These are phyloP conservation scores for Flabesymbios commensalis DNA, from an alignment of 2,888 invertebrate species.

Conservation along the genomic window DNA sequence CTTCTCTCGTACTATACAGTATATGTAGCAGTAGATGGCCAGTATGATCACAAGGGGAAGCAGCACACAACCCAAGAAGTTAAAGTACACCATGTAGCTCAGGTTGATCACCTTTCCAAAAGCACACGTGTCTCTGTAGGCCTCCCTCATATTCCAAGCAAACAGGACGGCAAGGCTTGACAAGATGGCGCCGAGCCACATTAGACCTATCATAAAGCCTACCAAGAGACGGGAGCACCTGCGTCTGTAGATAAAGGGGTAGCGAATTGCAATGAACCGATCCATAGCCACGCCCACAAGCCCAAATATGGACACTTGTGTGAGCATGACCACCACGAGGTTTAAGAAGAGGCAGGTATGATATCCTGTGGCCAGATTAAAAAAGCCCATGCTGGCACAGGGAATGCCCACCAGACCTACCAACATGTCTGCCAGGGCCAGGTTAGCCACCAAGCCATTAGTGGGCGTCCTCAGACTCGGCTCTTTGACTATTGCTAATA, in stretches of 20 bases:
- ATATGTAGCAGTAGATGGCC: constrained; percentile 54
- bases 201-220: constrained; percentile 35
- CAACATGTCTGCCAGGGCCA: constrained; percentile 29
- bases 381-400: constrained; percentile 18
- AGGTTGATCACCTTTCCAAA: constrained; percentile 54
- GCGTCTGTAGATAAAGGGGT: constrained; percentile 50
- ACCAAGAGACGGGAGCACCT: constrained; percentile 42
- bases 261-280: constrained; percentile 53
- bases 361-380: constrained; percentile 19
- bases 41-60: constrained; percentile 50
- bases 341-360: constrained; percentile 45
- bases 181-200: constrained; percentile 48
- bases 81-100: constrained; percentile 57
- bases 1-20: constrained; percentile 47
- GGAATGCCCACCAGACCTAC: constrained; percentile 35
- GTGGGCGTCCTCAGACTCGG: constrained; percentile 22
- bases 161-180: constrained; percentile 53
- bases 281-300: constrained; percentile 54
- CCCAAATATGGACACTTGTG: constrained; percentile 57
- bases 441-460: constrained; percentile 30
- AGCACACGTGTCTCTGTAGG: constrained; percentile 39
- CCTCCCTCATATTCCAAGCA: constrained; percentile 48
- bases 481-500: constrained; percentile 17
- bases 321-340: constrained; percentile 51
- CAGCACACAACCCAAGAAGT: constrained; percentile 55